Evolutionary conservation across 2,888 invertebrate species (phyloP).

Genomic region (Drosophila cyrtoloma): DNA sequence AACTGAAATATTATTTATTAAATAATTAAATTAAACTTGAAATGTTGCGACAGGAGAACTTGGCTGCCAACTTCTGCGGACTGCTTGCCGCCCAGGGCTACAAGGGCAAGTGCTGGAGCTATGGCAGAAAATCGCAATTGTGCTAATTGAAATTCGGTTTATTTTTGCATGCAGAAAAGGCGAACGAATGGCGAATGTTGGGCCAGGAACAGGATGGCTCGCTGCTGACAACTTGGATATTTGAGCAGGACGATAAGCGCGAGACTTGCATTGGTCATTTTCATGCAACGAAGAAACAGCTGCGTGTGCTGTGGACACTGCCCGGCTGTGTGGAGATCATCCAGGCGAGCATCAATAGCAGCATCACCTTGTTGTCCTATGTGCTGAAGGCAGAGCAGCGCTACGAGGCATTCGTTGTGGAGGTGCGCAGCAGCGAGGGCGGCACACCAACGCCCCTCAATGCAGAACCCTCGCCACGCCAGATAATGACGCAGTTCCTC

Average conservation of each 20-base stretch:
- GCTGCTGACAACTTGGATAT: conserved; percentile 90
- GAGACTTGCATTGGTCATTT: conserved; percentile 88
- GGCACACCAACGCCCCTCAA: conserved; percentile 53
- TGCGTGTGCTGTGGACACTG: conserved; percentile 88
- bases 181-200: conserved; percentile 92
- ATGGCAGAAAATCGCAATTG: not conserved
- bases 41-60: conserved; percentile 85
- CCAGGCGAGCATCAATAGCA: conserved; percentile 92
- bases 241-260: conserved; percentile 63
- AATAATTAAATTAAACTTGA: conserved; percentile 55
- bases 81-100: conserved; percentile 82
- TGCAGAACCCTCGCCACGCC: conserved; percentile 88
- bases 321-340: conserved; percentile 88
- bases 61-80: conserved; percentile 85
- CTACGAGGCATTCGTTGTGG: conserved; percentile 89
- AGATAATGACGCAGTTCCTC: conserved; percentile 92
- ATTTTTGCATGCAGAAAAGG: conserved; percentile 83
- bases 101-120: conserved; percentile 69
- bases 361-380: conserved; percentile 89
- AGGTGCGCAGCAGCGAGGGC: conserved; percentile 83
- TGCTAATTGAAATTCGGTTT: not conserved
- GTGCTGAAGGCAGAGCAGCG: conserved; percentile 87
- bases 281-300: conserved; percentile 87
- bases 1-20: not conserved
- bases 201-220: conserved; percentile 93